phyloP scores from a whole-genome alignment of 2,113 vertebrate genomes.

The Otocyon megalotis region DNA sequence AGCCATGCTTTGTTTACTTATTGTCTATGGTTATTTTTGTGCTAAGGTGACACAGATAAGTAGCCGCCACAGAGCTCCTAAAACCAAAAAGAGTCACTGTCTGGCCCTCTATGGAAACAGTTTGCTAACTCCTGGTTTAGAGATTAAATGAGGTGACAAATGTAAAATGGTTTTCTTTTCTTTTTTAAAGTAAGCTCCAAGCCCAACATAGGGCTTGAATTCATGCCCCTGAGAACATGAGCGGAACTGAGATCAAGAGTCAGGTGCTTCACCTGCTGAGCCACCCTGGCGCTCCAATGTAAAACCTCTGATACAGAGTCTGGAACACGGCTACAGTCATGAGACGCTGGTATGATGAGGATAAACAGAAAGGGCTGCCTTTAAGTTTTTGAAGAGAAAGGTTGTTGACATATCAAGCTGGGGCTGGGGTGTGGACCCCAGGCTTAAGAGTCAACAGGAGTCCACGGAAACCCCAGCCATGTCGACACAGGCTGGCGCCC shows the following conservation, averaged over 20 bases:
- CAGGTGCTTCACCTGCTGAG: not conserved
- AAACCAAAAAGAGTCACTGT: not conserved
- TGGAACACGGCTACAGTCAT: not conserved
- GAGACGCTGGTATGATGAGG: not conserved
- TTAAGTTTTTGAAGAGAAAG: not conserved
- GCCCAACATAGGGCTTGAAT: not conserved
- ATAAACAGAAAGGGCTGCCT: not conserved
- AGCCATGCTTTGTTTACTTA: not conserved
- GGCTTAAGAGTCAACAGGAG: not conserved
- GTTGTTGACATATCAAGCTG: not conserved
- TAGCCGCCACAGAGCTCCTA: not conserved
- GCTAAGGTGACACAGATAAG: not conserved
- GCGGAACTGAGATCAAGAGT: not conserved
- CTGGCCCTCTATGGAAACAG: not conserved
- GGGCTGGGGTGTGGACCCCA: not conserved
- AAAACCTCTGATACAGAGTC: not conserved
- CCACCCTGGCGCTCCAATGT: not conserved
- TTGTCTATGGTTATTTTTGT: not conserved
- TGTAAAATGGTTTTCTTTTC: not conserved
- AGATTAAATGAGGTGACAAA: not conserved
- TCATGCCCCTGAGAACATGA: not conserved
- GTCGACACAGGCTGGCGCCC: no score
- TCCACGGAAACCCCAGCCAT: rapidly evolving
- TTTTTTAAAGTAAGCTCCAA: not conserved
- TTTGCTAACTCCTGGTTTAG: slow-evolving; percentile 8